Conservation (phyloP, 2,113 vertebrate species). For the Tyrannus savana region DNA sequence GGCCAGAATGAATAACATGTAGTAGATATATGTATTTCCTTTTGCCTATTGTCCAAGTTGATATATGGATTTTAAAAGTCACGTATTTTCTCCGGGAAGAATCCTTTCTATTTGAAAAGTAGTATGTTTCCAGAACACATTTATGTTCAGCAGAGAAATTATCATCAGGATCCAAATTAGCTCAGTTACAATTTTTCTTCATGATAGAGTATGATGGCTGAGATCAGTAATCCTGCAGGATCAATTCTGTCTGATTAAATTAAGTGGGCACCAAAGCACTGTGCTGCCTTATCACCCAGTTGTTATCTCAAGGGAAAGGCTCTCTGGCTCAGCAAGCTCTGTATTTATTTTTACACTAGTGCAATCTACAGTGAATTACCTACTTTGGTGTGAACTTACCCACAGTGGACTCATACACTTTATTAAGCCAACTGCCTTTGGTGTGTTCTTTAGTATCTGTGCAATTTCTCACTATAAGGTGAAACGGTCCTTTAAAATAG, state of each 20-base stretch:
- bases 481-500: background rate
- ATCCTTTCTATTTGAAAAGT: background rate
- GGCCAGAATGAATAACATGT: background rate
- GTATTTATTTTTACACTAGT: background rate
- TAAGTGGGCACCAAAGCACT: background rate
- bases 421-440: background rate
- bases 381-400: background rate
- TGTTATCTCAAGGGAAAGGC: background rate
- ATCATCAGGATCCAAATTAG: background rate
- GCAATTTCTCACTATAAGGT: background rate
- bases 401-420: background rate
- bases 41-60: background rate
- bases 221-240: background rate
- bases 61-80: background rate
- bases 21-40: background rate
- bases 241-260: background rate
- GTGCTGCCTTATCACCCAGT: background rate
- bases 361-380: background rate
- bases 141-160: background rate
- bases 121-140: background rate
- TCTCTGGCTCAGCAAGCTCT: background rate
- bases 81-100: background rate
- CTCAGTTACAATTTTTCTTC: background rate
- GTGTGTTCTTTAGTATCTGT: background rate
- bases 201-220: background rate